Conservation (phyloP, 1,140 invertebrate species). For the Glomeris maerens region DNA sequence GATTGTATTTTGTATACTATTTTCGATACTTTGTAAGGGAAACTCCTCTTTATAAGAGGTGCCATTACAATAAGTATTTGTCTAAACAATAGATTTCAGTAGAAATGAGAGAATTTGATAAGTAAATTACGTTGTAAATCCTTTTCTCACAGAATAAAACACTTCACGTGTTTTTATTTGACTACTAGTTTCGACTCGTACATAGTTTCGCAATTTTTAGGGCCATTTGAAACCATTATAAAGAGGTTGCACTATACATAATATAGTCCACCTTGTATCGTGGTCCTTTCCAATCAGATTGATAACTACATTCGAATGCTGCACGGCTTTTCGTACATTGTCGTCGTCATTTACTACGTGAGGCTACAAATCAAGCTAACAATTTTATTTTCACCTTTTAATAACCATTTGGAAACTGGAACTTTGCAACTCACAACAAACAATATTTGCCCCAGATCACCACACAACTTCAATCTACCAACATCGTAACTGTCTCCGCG, state of each 20-base stretch:
- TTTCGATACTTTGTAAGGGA: too few species aligned
- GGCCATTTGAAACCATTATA: background rate
- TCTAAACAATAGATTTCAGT: conserved; percentile 2
- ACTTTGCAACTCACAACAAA: conserved; percentile 37
- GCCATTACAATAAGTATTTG: too few species aligned
- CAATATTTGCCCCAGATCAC: conserved; percentile 91
- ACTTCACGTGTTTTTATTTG: too few species aligned
- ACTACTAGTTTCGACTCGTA: too few species aligned
- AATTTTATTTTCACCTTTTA: background rate
- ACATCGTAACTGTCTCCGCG: conserved; percentile 69
- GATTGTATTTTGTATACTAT: too few species aligned
- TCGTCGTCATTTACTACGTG: conserved; percentile 75
- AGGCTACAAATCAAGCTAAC: conserved; percentile 41
- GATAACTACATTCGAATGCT: conserved; percentile 94
- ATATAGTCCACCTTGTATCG: conserved; percentile 55
- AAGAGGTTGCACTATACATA: conserved; percentile 2
- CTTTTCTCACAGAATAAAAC: too few species aligned
- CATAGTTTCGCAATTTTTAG: too few species aligned
- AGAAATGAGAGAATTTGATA: conserved; percentile 1
- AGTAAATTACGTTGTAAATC: too few species aligned
- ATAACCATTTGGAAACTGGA: background rate
- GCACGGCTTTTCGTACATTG: conserved; percentile 68
- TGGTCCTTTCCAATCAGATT: conserved; percentile 85
- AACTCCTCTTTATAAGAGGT: too few species aligned
- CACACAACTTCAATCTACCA: conserved; percentile 58